Evolutionary conservation across 2,888 invertebrate genomes (phyloP).

Genomic region (Pandemis heparana): DNA sequence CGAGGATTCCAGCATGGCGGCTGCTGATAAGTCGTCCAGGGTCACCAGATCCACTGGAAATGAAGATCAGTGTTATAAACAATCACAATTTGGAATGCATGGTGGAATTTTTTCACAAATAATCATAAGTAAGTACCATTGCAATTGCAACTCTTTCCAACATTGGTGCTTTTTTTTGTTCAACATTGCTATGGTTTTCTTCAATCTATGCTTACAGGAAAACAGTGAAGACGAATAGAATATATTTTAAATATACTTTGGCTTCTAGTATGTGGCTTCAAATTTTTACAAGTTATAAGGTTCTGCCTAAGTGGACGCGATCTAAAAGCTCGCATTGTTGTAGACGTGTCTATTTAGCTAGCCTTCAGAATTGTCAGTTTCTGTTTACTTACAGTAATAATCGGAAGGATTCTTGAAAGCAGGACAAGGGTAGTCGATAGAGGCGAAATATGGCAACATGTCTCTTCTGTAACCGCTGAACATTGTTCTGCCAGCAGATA

Average conservation of each 20-base stretch:
- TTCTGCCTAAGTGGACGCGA: no score
- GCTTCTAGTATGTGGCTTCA: no score
- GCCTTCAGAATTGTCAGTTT: neutral
- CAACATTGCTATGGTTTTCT: no score
- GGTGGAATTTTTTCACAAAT: neutral
- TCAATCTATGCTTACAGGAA: no score
- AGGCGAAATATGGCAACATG: constrained; percentile 96
- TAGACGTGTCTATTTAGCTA: no score
- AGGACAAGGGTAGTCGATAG: constrained; percentile 96
- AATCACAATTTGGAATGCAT: neutral
- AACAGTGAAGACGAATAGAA: no score
- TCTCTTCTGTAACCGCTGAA: constrained; percentile 95
- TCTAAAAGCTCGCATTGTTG: no score
- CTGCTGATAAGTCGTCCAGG: constrained; percentile 95
- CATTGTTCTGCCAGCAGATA: constrained; percentile 96
- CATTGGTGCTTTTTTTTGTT: no score
- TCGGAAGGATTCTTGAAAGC: constrained; percentile 98
- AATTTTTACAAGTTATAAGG: no score
- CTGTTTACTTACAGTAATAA: constrained; percentile 92
- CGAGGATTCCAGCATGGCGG: constrained; percentile 97
- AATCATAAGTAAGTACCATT: no score
- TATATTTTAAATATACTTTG: no score
- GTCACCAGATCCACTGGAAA: constrained; percentile 96
- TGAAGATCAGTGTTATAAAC: neutral
- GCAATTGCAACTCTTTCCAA: no score